These are phyloP conservation scores for Actinemys pallida DNA, from an alignment of 2,113 vertebrate species.

Conservation along the genomic window DNA sequence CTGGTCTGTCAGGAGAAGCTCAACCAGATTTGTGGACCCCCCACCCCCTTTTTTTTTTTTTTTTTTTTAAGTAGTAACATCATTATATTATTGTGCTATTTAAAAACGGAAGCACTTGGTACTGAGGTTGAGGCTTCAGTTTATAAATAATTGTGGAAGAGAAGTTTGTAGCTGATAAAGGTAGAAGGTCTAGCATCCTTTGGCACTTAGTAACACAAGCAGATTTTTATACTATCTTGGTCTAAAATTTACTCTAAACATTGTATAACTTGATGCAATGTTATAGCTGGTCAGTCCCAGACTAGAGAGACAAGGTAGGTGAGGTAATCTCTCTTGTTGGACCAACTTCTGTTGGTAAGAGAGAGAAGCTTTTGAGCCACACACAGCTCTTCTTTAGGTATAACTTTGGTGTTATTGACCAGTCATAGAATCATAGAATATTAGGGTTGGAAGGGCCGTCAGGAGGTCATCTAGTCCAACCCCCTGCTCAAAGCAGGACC, in stretches of 20 bases:
- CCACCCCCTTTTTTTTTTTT: no score
- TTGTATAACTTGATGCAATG: no score
- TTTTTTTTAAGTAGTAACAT: background rate
- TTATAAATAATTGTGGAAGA: background rate
- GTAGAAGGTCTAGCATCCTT: background rate
- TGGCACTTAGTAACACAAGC: background rate
- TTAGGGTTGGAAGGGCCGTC: no score
- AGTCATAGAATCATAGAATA: background rate
- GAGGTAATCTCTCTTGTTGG: no score
- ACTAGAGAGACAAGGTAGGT: no score
- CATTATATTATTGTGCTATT: fast-evolving
- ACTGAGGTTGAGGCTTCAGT: background rate
- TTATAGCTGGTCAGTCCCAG: no score
- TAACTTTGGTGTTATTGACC: background rate
- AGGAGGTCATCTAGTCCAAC: no score
- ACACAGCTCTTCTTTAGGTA: no score
- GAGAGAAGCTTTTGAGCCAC: no score
- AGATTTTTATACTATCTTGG: no score
- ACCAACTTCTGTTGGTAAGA: no score
- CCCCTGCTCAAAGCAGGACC: no score
- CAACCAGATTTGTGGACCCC: background rate
- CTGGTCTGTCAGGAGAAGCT: background rate
- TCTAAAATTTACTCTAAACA: fast-evolving
- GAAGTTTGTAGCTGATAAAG: fast-evolving
- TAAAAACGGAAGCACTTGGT: background rate